phyloP scores from a whole-genome alignment of 2,888 invertebrate genomes.

The Dione juno region DNA sequence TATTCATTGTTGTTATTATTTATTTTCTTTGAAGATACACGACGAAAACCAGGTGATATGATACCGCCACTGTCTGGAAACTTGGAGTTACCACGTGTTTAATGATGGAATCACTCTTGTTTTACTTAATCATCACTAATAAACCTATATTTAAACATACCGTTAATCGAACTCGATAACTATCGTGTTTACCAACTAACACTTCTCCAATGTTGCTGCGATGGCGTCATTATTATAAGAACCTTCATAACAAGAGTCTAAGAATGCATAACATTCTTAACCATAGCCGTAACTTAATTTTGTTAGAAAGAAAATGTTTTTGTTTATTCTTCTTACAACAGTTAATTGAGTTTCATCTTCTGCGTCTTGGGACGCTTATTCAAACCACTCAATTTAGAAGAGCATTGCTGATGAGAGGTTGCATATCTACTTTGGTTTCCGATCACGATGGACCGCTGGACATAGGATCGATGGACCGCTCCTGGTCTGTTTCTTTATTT shows the following conservation, averaged over 20 bases:
- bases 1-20: not conserved
- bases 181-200: too few relatives aligned
- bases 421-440: slow-evolving; percentile 13
- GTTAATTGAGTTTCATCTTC: slow-evolving; percentile 34
- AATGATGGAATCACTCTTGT: too few relatives aligned
- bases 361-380: slow-evolving; percentile 19
- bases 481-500: slow-evolving; percentile 4
- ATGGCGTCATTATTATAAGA: not conserved
- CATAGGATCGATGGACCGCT: not conserved
- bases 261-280: not conserved
- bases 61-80: too few relatives aligned
- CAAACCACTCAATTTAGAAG: slow-evolving; percentile 9
- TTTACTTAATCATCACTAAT: too few relatives aligned
- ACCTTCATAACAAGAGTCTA: not conserved
- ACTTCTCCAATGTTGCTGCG: not conserved
- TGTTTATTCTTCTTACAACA: slow-evolving; percentile 30
- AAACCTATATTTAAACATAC: too few relatives aligned
- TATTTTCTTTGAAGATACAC: too few relatives aligned
- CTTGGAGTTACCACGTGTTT: too few relatives aligned
- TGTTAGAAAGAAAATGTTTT: slow-evolving; percentile 6
- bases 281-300: not conserved
- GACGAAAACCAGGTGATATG: too few relatives aligned
- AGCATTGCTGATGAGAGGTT: slow-evolving; percentile 1
- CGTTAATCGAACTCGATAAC: too few relatives aligned
- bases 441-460: slow-evolving; percentile 16